phyloP scores from a whole-genome alignment of 1,140 invertebrate genomes.

The Eriosoma lanigerum region DNA sequence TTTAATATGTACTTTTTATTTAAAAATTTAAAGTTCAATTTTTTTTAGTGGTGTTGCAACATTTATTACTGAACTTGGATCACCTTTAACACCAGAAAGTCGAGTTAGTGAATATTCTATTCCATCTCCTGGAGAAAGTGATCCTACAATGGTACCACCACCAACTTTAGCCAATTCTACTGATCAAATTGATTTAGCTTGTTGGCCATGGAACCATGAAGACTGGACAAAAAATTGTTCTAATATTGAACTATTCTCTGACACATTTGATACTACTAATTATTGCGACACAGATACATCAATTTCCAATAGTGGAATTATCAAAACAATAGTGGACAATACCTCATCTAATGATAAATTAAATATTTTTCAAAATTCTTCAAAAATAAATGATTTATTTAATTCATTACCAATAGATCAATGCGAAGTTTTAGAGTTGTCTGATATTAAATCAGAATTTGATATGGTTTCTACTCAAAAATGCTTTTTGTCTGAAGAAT shows the following conservation, averaged over 20 bases:
- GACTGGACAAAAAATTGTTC: constrained; percentile 21
- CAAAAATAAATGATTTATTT: constrained; percentile 23
- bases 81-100: constrained; percentile 32
- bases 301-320: neutral
- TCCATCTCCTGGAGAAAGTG: constrained; percentile 37
- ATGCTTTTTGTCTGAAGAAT: constrained; percentile 32
- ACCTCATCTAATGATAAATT: constrained; percentile 22
- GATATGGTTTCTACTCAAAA: constrained; percentile 30
- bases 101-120: constrained; percentile 33
- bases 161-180: constrained; percentile 16
- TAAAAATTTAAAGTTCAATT: neutral
- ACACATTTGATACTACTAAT: constrained; percentile 30
- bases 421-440: constrained; percentile 23
- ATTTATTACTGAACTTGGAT: constrained; percentile 36
- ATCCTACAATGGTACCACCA: constrained; percentile 16
- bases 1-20: neutral
- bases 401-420: constrained; percentile 32
- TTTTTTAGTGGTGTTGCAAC: constrained; percentile 46
- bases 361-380: constrained; percentile 35
- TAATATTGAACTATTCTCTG: constrained; percentile 42
- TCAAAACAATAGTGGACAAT: neutral
- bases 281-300: constrained; percentile 27
- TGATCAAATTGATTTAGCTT: constrained; percentile 43
- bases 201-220: constrained; percentile 44
- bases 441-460: constrained; percentile 24